Conservation (phyloP, 2,113 vertebrate genomes). For the Ciconia maguari region DNA sequence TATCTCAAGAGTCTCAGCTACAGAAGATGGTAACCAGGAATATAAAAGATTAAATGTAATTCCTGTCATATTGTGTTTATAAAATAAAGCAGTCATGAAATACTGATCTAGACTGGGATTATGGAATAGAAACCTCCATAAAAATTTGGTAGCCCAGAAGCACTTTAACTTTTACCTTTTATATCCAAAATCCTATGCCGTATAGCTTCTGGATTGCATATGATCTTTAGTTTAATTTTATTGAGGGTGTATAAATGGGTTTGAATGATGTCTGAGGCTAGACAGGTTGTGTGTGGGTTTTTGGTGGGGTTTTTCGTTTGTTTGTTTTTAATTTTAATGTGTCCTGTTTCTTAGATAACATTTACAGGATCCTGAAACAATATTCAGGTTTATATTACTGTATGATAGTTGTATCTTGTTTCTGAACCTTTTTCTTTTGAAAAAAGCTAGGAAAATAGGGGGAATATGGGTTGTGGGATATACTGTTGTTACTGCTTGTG, state of each 20-base stretch:
- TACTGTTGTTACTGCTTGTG: neutral
- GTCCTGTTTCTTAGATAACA: neutral
- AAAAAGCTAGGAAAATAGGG: neutral
- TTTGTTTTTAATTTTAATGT: neutral
- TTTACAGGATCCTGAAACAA: neutral
- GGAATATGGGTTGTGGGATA: neutral
- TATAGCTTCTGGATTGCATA: neutral
- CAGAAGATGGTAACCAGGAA: neutral
- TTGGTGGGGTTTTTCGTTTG: too few species aligned
- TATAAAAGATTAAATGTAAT: neutral
- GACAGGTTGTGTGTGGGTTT: neutral
- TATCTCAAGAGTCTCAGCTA: neutral
- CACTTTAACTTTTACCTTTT: neutral
- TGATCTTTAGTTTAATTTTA: neutral
- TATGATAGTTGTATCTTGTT: neutral
- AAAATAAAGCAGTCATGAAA: neutral
- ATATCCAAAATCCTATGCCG: neutral
- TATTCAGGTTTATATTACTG: neutral
- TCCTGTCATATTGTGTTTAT: neutral
- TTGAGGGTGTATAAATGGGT: neutral
- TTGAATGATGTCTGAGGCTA: neutral
- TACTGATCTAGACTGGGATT: neutral
- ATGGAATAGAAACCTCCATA: neutral
- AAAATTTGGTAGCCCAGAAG: neutral
- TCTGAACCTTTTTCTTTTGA: neutral